Conservation (phyloP, 2,797 vertebrate species). For the Trachurus trachurus region DNA sequence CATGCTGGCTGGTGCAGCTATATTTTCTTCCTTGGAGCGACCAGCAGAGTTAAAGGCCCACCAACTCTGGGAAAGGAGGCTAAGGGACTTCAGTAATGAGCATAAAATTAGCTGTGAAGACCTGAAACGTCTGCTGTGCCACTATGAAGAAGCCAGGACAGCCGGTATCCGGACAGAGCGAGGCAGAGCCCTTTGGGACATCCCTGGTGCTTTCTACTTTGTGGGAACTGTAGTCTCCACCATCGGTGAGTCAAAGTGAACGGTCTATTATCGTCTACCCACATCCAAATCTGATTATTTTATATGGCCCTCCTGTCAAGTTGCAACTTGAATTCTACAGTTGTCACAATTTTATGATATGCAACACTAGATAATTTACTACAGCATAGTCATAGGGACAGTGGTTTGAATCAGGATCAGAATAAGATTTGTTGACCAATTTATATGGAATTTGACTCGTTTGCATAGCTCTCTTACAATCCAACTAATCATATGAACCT, state of each 20-base stretch:
- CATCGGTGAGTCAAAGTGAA: slow-evolving; percentile 70
- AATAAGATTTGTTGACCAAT: no score
- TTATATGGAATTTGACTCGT: no score
- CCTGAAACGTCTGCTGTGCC: slow-evolving; percentile 56
- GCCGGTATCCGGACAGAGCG: slow-evolving; percentile 66
- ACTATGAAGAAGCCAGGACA: slow-evolving; percentile 72
- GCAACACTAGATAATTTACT: no score
- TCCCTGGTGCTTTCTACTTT: slow-evolving; percentile 80
- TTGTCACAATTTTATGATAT: not conserved
- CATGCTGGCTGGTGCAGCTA: slow-evolving; percentile 75
- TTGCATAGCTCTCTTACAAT: no score
- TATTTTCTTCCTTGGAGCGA: slow-evolving; percentile 79
- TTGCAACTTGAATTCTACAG: not conserved
- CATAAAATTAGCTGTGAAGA: slow-evolving; percentile 61
- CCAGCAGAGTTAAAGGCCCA: slow-evolving; percentile 70
- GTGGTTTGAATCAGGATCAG: no score
- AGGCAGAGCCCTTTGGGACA: slow-evolving; percentile 72
- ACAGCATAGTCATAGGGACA: no score
- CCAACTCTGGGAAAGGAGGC: slow-evolving; percentile 64
- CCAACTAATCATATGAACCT: no score
- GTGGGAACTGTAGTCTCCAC: slow-evolving; percentile 81
- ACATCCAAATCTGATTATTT: not conserved
- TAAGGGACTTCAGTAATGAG: slow-evolving; percentile 59
- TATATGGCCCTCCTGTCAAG: not conserved
- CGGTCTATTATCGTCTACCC: no score